Conservation (phyloP, 2,113 vertebrate genomes). For the western clawed frog (Xenopus tropicalis) region DNA sequence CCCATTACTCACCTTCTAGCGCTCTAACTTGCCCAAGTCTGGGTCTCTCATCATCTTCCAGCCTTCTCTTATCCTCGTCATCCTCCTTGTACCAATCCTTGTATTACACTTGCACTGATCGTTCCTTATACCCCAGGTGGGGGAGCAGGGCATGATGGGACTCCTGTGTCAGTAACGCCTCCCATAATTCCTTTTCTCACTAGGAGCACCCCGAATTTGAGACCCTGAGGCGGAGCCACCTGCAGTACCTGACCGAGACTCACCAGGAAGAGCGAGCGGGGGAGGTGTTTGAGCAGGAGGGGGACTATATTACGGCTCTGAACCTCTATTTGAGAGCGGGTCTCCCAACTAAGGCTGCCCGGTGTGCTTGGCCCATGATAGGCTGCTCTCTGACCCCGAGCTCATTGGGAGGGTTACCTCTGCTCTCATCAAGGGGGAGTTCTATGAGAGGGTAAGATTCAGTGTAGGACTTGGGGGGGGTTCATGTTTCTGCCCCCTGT, state of each 20-base stretch:
- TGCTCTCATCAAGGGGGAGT: slow-evolving; percentile 81
- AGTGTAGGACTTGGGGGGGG: too few relatives aligned
- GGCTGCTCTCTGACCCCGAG: slow-evolving; percentile 69
- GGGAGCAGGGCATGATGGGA: too few relatives aligned
- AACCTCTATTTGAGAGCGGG: slow-evolving; percentile 87
- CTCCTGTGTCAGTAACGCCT: too few relatives aligned
- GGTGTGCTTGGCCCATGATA: slow-evolving; percentile 71
- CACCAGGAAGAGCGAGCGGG: slow-evolving; percentile 90
- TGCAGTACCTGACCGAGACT: slow-evolving; percentile 86
- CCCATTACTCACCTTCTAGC: too few relatives aligned
- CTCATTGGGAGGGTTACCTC: slow-evolving; percentile 70
- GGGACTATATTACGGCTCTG: slow-evolving; percentile 76
- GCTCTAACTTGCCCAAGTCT: too few relatives aligned
- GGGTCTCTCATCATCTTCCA: too few relatives aligned
- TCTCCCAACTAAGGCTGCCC: slow-evolving; percentile 87
- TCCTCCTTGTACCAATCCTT: too few relatives aligned
- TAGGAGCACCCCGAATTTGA: slow-evolving; percentile 85
- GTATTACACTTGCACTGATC: too few relatives aligned
- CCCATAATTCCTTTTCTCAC: background rate
- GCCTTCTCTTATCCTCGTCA: too few relatives aligned
- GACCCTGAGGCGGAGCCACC: slow-evolving; percentile 71
- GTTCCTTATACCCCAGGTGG: too few relatives aligned
- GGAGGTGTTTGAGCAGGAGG: slow-evolving; percentile 83
- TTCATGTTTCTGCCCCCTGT: too few relatives aligned
- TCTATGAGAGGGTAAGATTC: slow-evolving; percentile 86